These are phyloP conservation scores for Harpegnathos saltator DNA, from an alignment of 1,140 invertebrate species.

Conservation along the genomic window DNA sequence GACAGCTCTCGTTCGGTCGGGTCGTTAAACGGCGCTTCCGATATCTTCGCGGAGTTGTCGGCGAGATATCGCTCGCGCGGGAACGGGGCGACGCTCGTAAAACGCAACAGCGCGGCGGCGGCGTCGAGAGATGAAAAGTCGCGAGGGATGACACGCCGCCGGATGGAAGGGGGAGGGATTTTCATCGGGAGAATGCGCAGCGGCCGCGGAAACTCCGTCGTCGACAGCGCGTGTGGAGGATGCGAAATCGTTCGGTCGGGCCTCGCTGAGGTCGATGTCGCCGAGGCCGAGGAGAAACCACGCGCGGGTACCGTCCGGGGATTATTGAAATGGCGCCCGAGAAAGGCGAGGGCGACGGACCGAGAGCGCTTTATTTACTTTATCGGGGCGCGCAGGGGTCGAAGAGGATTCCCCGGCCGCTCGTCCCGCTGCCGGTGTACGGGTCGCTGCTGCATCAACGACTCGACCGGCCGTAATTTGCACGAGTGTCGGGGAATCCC, in stretches of 20 bases:
- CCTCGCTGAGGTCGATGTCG: too few species aligned
- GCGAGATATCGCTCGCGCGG: background rate
- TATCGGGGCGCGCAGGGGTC: constrained; percentile 11
- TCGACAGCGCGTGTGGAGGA: too few species aligned
- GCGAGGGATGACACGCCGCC: too few species aligned
- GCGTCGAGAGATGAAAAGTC: background rate
- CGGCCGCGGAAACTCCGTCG: too few species aligned
- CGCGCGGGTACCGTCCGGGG: constrained; percentile 21
- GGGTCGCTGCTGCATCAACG: background rate
- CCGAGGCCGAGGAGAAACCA: too few species aligned
- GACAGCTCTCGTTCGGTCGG: background rate
- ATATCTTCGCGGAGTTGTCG: constrained; percentile 6
- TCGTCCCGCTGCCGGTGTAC: too few species aligned
- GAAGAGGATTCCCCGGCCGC: constrained; percentile 6
- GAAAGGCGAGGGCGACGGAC: too few species aligned
- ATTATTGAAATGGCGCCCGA: constrained; percentile 62
- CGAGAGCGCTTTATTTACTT: constrained; percentile 60
- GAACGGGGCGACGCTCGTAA: background rate
- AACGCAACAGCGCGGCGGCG: background rate
- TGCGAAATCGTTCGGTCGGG: too few species aligned
- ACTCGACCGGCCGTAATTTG: constrained; percentile 39
- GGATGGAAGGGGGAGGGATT: too few species aligned
- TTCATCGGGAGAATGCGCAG: too few species aligned
- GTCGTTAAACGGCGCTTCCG: constrained; percentile 8
- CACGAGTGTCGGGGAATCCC: constrained; percentile 29